A percentile compares a stretch with the other conserved stretches of the same genome.
Evolutionary conservation across 2,113 vertebrate species (phyloP).

Genomic region (Corythaeola cristata): DNA sequence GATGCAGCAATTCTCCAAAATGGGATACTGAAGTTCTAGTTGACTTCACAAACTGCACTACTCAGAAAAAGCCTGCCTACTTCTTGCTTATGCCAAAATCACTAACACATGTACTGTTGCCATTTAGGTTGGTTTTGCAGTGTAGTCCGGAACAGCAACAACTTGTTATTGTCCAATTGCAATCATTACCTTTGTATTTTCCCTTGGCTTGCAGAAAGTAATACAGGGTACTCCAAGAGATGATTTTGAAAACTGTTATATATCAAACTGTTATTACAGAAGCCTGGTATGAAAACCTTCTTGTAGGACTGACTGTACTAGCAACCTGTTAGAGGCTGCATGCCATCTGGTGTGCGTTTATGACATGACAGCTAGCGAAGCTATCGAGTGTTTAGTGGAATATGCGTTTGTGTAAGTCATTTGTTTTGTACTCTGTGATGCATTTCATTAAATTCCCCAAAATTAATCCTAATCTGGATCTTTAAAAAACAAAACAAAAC

Average conservation of each 20-base stretch:
- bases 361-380: not conserved
- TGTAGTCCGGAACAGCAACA: not conserved
- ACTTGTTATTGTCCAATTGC: not conserved
- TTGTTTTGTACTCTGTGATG: not conserved
- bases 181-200: not conserved
- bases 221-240: not conserved
- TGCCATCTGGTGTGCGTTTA: conserved; percentile 6
- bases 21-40: not conserved
- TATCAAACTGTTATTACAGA: not conserved
- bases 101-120: not conserved
- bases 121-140: not conserved
- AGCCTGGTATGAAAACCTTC: not conserved
- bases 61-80: not conserved
- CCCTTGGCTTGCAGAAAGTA: not conserved
- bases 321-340: not conserved
- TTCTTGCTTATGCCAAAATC: not conserved
- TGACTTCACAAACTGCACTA: not conserved
- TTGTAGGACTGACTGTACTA: not conserved
- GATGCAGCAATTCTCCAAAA: not conserved
- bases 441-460: rapidly evolving
- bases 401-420: rapidly evolving
- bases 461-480: not conserved
- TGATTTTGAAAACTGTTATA: rapidly evolving
- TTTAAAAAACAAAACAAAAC: not conserved
- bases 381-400: too few species aligned